Evolutionary conservation across 2,797 vertebrate species (phyloP).

Genomic region (Anguilla marmorata): DNA sequence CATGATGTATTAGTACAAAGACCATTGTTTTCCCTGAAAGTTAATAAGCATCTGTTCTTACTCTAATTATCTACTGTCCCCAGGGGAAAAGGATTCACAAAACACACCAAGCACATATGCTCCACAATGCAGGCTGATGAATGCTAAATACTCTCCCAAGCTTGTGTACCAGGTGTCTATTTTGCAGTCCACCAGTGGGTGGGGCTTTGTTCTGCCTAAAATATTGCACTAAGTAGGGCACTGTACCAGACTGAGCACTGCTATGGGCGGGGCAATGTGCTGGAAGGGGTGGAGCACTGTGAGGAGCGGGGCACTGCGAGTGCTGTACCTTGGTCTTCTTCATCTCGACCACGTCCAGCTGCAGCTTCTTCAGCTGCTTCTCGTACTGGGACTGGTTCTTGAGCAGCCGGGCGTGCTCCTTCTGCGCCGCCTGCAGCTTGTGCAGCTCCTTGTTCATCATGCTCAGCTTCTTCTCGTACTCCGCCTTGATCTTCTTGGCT

Average conservation of each 20-base stretch:
- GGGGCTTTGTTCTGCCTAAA: neutral
- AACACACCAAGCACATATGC: neutral
- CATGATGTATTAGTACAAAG: neutral
- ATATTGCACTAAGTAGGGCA: neutral
- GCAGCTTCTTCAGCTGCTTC: conserved; percentile 92
- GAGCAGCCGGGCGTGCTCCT: conserved; percentile 90
- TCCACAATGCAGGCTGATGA: neutral
- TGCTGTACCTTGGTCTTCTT: conserved; percentile 93
- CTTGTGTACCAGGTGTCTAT: neutral
- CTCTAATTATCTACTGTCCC: neutral
- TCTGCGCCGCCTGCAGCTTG: conserved; percentile 92
- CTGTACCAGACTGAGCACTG: neutral
- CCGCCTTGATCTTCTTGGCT: conserved; percentile 88
- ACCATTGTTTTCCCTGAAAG: neutral
- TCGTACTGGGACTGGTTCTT: conserved; percentile 97
- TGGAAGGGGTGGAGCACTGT: neutral
- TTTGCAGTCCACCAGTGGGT: neutral
- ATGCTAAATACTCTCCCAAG: neutral
- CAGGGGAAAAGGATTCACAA: neutral
- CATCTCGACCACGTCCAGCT: conserved; percentile 95
- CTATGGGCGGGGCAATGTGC: neutral
- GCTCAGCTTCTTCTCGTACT: conserved; percentile 93
- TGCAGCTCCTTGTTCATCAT: conserved; percentile 96
- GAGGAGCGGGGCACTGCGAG: neutral
- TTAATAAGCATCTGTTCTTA: neutral